Evolutionary conservation across 2,797 vertebrate genomes (phyloP).

Genomic region (Microctenopoma steveboyesi): DNA sequence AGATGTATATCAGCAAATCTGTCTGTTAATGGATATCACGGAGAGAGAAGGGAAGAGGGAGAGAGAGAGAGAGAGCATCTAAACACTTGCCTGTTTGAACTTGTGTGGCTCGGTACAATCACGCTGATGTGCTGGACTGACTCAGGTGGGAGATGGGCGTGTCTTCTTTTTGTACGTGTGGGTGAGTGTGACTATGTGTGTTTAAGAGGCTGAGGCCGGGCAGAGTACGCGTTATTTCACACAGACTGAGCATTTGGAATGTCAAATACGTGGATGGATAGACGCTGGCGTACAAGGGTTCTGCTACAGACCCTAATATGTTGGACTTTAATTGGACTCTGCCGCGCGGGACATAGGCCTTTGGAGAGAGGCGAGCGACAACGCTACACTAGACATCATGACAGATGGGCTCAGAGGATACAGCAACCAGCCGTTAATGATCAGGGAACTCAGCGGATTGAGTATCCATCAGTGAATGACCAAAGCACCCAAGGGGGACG

Average conservation of each 20-base stretch:
- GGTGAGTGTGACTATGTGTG: constrained; percentile 44
- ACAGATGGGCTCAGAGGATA: constrained; percentile 58
- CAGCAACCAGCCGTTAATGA: constrained; percentile 49
- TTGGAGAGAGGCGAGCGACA: constrained; percentile 56
- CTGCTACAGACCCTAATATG: constrained; percentile 78
- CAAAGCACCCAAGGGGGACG: constrained; percentile 46
- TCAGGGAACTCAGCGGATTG: constrained; percentile 58
- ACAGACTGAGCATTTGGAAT: constrained; percentile 68
- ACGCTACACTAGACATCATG: constrained; percentile 64
- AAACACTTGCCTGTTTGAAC: constrained; percentile 60
- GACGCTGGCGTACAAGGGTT: constrained; percentile 15
- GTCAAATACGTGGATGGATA: constrained; percentile 53
- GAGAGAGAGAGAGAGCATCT: constrained; percentile 16
- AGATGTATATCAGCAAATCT: constrained; percentile 20
- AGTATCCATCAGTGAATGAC: constrained; percentile 68
- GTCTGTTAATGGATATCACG: neutral
- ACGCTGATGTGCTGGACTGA: constrained; percentile 77
- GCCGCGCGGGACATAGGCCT: constrained; percentile 76
- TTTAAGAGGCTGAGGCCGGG: constrained; percentile 80
- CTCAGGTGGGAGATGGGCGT: constrained; percentile 83
- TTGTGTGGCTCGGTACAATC: constrained; percentile 53
- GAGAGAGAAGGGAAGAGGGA: neutral
- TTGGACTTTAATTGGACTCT: constrained; percentile 77
- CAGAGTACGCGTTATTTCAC: constrained; percentile 60
- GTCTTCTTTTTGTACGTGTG: constrained; percentile 48